Percentiles rank a stretch among this genome's conserved stretches.
These are phyloP conservation scores for Heliconius aoede DNA, from an alignment of 2,888 invertebrate genomes.

Conservation along the genomic window DNA sequence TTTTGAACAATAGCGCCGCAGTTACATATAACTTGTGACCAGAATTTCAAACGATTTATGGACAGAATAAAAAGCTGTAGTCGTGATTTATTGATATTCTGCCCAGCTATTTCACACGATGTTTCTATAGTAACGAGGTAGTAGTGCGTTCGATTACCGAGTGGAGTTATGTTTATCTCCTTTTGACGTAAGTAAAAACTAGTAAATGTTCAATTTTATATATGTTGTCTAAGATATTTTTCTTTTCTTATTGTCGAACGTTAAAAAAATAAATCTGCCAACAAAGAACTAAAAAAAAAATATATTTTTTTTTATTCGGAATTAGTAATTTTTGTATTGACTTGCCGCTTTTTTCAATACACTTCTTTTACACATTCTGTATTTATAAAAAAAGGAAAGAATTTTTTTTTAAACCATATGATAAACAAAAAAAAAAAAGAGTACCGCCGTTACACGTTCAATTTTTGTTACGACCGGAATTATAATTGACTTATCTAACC, in stretches of 20 bases:
- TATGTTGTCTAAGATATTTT: too few relatives aligned
- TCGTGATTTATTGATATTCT: neutral
- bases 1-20: slow-evolving; percentile 39
- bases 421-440: slow-evolving; percentile 3
- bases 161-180: too few relatives aligned
- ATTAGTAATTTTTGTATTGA: too few relatives aligned
- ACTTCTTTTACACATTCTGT: neutral
- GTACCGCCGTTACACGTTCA: slow-evolving; percentile 16
- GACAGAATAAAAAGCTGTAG: slow-evolving; percentile 1
- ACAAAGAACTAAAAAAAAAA: too few relatives aligned
- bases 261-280: too few relatives aligned
- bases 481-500: slow-evolving; percentile 44
- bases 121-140: neutral
- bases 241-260: too few relatives aligned
- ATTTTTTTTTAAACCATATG: neutral
- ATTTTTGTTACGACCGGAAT: slow-evolving; percentile 12
- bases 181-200: too few relatives aligned
- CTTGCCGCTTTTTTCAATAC: neutral
- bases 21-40: slow-evolving; percentile 19
- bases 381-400: neutral
- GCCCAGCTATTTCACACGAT: neutral
- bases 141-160: neutral
- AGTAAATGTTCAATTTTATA: too few relatives aligned
- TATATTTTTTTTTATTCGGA: too few relatives aligned
- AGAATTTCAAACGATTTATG: slow-evolving; percentile 11